Percentiles rank a stretch among this genome's conserved stretches.
These are phyloP conservation scores for Limonius californicus DNA, from an alignment of 1,140 invertebrate genomes.

Conservation along the genomic window DNA sequence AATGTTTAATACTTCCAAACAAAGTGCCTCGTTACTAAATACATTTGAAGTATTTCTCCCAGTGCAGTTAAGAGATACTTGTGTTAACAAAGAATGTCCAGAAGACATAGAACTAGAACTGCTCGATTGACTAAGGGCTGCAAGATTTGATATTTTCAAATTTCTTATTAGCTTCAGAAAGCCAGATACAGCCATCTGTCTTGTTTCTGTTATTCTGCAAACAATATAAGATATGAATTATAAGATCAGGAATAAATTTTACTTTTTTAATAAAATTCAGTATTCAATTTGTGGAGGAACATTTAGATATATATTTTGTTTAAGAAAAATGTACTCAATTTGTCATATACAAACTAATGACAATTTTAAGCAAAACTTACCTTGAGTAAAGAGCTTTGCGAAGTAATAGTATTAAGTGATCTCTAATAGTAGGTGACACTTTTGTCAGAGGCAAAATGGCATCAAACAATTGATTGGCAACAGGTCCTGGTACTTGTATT, in stretches of 20 bases:
- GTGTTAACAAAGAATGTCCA: slow-evolving; percentile 46
- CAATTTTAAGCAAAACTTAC: slow-evolving; percentile 31
- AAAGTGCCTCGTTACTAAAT: slow-evolving; percentile 53
- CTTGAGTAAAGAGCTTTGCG: slow-evolving; percentile 55
- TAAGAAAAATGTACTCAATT: too few relatives aligned
- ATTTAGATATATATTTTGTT: too few relatives aligned
- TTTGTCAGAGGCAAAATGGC: slow-evolving; percentile 52
- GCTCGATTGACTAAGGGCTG: slow-evolving; percentile 48
- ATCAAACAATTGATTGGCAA: slow-evolving; percentile 49
- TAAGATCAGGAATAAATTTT: too few relatives aligned
- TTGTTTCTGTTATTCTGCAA: slow-evolving; percentile 46
- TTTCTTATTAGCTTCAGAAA: slow-evolving; percentile 54
- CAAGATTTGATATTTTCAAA: slow-evolving; percentile 49
- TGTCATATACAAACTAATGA: too few relatives aligned
- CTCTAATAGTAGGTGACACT: slow-evolving; percentile 48
- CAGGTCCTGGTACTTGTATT: slow-evolving; percentile 44
- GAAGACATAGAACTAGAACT: slow-evolving; percentile 33
- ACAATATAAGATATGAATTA: too few relatives aligned
- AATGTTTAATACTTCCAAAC: slow-evolving; percentile 58
- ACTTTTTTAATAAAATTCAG: too few relatives aligned
- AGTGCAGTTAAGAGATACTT: slow-evolving; percentile 49
- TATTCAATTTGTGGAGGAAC: too few relatives aligned
- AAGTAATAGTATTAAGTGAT: slow-evolving; percentile 54
- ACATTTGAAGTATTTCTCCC: slow-evolving; percentile 36
- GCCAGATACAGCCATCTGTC: slow-evolving; percentile 55